Evolutionary conservation across 2,797 vertebrate species (phyloP).

Genomic region (Sebastes taczanowskii): DNA sequence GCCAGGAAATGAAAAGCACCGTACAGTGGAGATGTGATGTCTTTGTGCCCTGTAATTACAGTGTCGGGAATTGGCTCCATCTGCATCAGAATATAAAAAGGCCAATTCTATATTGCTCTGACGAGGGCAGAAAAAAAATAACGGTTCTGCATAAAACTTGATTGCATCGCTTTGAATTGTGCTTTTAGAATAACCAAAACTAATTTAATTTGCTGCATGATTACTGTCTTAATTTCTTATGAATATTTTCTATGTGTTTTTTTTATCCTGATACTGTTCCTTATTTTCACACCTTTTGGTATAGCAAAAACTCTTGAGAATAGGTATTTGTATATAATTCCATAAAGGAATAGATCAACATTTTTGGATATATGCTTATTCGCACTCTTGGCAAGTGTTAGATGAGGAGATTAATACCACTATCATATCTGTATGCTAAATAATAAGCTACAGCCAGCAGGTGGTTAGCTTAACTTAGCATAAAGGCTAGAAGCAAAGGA

Average conservation of each 20-base stretch:
- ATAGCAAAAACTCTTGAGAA: background rate
- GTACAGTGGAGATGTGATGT: background rate
- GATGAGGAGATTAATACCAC: background rate
- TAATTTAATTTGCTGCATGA: background rate
- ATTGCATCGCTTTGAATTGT: background rate
- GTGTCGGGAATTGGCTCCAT: background rate
- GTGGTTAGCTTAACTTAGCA: background rate
- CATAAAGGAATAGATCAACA: too few relatives aligned
- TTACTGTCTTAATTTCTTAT: background rate
- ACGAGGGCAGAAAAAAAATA: background rate
- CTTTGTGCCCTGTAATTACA: slow-evolving; percentile 39
- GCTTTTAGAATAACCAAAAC: background rate
- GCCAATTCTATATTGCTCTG: background rate
- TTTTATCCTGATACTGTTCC: background rate
- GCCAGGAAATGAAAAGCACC: slow-evolving; percentile 42
- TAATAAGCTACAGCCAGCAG: background rate
- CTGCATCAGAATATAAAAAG: slow-evolving; percentile 1
- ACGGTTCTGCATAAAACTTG: background rate
- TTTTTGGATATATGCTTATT: background rate
- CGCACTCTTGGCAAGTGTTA: background rate
- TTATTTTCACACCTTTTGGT: background rate
- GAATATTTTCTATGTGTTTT: background rate
- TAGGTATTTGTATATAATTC: background rate
- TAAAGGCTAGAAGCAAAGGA: background rate
- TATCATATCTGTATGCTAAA: background rate